Conservation (phyloP, 1,140 invertebrate species). For the Zaprionus kolodkinae region DNA sequence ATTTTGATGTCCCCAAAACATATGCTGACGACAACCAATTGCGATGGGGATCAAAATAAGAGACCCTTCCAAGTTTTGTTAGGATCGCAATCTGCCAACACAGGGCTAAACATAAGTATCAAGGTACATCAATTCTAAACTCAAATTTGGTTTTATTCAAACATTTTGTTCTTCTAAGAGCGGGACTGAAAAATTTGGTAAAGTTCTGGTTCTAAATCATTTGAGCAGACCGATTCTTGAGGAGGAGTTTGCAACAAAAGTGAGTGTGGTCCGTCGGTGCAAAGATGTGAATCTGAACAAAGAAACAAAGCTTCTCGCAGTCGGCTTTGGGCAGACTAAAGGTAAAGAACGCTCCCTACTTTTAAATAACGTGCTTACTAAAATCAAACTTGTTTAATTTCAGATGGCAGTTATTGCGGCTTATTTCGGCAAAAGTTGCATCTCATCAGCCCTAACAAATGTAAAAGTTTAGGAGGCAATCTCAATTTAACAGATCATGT, state of each 20-base stretch:
- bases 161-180: neutral
- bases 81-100: neutral
- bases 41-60: neutral
- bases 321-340: neutral
- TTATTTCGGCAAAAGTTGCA: neutral
- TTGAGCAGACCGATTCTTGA: neutral
- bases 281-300: neutral
- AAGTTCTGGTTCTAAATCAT: neutral
- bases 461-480: no score
- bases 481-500: conserved; percentile 2
- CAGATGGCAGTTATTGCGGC: neutral
- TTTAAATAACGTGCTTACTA: no score
- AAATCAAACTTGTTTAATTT: neutral
- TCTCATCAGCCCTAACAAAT: neutral
- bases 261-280: neutral
- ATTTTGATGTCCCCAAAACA: neutral
- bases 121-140: neutral
- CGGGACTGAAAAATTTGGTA: neutral
- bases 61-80: neutral
- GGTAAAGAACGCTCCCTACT: neutral
- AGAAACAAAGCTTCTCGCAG: neutral
- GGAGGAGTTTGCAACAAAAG: neutral
- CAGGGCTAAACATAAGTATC: neutral
- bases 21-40: neutral
- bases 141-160: neutral